phyloP scores from a whole-genome alignment of 1,140 invertebrate species.

The Drosophila guanche region DNA sequence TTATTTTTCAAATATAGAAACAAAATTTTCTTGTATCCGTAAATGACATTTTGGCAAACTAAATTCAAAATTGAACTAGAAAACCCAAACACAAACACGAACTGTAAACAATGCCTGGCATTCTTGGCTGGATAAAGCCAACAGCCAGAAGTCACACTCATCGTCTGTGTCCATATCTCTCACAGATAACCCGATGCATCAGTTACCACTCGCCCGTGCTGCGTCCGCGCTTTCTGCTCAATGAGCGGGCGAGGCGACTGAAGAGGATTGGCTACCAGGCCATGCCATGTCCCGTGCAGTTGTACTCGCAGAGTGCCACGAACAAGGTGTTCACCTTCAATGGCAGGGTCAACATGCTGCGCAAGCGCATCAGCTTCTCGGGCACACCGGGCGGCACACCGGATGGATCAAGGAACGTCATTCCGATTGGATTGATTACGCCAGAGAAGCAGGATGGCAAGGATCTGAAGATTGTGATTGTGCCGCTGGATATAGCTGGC shows the following conservation, averaged over 20 bases:
- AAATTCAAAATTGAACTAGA: neutral
- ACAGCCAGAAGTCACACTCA: neutral
- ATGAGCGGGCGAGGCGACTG: too few species aligned
- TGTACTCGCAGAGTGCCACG: conserved; percentile 33
- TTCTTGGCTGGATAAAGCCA: conserved; percentile 6
- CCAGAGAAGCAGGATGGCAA: conserved; percentile 39
- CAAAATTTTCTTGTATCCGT: conserved; percentile 5
- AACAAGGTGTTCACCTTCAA: conserved; percentile 38
- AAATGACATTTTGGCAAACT: too few species aligned
- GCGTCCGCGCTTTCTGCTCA: conserved; percentile 28
- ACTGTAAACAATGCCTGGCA: conserved; percentile 17
- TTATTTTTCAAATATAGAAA: neutral
- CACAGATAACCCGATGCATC: conserved; percentile 61
- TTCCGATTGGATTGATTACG: conserved; percentile 62
- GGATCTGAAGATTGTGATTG: conserved; percentile 71
- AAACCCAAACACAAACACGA: neutral
- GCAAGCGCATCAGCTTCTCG: conserved; percentile 56
- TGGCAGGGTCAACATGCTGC: conserved; percentile 40
- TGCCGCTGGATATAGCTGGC: conserved; percentile 61
- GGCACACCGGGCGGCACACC: conserved; percentile 6
- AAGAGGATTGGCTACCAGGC: too few species aligned
- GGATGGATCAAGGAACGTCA: conserved; percentile 4
- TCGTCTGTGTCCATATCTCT: conserved; percentile 44
- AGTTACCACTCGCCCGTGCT: conserved; percentile 54
- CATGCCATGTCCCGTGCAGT: conserved; percentile 12